Evolutionary conservation across 2,888 invertebrate genomes (phyloP).

Genomic region (Latrodectus elegans): DNA sequence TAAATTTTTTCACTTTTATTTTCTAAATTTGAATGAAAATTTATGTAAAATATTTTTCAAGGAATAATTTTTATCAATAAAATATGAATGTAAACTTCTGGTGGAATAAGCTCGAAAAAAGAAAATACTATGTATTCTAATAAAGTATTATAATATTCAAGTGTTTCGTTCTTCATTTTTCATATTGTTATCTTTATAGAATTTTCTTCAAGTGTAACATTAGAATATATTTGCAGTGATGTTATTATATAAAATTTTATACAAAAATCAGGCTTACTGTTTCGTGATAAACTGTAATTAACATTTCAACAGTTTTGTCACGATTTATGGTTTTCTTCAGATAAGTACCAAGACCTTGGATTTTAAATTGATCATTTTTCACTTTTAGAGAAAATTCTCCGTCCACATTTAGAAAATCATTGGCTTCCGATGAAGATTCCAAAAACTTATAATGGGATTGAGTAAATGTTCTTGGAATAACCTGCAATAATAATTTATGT

Average conservation of each 20-base stretch:
- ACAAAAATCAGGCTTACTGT: constrained; percentile 12
- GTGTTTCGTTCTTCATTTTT: too few relatives aligned
- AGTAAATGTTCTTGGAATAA: constrained; percentile 4
- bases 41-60: too few relatives aligned
- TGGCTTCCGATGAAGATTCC: constrained; percentile 21
- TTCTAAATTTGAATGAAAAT: too few relatives aligned
- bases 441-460: constrained; percentile 25
- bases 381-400: constrained; percentile 33
- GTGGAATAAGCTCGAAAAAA: too few relatives aligned
- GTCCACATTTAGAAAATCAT: constrained; percentile 12
- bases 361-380: background rate
- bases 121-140: too few relatives aligned
- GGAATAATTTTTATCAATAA: too few relatives aligned
- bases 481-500: background rate
- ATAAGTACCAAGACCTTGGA: constrained; percentile 25
- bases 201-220: too few relatives aligned
- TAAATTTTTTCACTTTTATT: too few relatives aligned
- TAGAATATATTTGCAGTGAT: too few relatives aligned
- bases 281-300: constrained; percentile 34
- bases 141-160: too few relatives aligned
- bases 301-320: constrained; percentile 20
- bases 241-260: background rate
- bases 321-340: constrained; percentile 14
- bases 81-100: too few relatives aligned
- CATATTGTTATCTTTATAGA: too few relatives aligned